Conservation (phyloP, 2,797 vertebrate genomes). For the Falco peregrinus region DNA sequence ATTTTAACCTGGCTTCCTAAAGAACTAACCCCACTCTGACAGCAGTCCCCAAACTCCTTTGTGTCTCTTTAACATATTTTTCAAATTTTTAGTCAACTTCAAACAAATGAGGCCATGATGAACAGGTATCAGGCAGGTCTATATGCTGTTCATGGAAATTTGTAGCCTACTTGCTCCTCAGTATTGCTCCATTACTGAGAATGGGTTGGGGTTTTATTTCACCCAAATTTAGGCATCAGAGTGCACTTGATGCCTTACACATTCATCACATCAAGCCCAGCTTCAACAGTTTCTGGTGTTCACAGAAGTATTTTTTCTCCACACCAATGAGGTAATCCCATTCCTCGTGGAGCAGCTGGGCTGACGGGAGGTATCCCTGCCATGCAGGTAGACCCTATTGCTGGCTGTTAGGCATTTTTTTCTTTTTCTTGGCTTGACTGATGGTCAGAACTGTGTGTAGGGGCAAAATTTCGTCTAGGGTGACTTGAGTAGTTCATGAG, state of each 20-base stretch:
- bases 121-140: not conserved
- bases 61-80: too few relatives aligned
- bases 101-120: not conserved
- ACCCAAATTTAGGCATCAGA: too few relatives aligned
- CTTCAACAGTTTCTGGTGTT: not conserved
- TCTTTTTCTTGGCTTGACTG: not conserved
- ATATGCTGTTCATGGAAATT: not conserved
- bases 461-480: not conserved
- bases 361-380: not conserved
- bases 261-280: not conserved
- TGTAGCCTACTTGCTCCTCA: not conserved
- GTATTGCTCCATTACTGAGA: not conserved
- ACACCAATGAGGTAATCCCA: too few relatives aligned
- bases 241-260: accelerated
- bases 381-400: not conserved
- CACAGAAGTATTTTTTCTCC: not conserved
- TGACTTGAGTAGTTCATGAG: not conserved
- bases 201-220: not conserved
- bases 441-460: too few relatives aligned
- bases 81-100: not conserved
- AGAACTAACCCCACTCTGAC: not conserved
- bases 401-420: not conserved
- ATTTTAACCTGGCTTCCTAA: not conserved
- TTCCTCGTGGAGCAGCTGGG: not conserved
- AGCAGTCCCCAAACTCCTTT: not conserved